phyloP scores from a whole-genome alignment of 1,140 invertebrate genomes.

The Anastrepha ludens region DNA sequence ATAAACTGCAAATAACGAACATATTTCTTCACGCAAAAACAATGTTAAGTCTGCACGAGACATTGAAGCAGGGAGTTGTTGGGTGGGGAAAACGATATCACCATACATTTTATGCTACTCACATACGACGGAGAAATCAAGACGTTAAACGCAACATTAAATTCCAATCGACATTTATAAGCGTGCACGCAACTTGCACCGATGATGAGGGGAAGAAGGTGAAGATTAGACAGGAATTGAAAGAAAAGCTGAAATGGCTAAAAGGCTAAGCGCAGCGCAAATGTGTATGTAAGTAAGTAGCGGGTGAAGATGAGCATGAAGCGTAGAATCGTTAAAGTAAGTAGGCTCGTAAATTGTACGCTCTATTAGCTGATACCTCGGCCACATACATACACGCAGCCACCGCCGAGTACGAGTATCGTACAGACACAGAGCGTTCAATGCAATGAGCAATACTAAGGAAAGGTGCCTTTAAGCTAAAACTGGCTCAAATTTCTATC shows the following conservation, averaged over 20 bases:
- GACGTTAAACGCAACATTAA: constrained; percentile 57
- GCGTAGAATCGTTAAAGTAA: constrained; percentile 55
- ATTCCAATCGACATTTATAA: constrained; percentile 53
- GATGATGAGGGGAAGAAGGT: background rate
- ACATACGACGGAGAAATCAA: constrained; percentile 53
- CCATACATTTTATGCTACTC: constrained; percentile 41
- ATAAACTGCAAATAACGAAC: background rate
- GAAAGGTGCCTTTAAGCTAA: constrained; percentile 11
- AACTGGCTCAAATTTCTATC: constrained; percentile 3
- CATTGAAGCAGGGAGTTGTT: background rate
- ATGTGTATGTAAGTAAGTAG: background rate
- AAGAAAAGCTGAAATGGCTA: background rate
- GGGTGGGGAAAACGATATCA: background rate
- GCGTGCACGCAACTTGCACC: background rate
- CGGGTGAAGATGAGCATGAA: constrained; percentile 25
- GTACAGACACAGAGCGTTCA: background rate
- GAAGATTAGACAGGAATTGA: no score
- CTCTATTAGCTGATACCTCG: constrained; percentile 54
- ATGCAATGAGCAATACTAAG: background rate
- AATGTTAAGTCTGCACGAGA: background rate
- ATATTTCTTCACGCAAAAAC: background rate
- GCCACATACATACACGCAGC: background rate
- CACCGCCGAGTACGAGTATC: background rate
- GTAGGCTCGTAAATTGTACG: constrained; percentile 57
- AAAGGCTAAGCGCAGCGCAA: background rate